Conservation (phyloP, 2,797 vertebrate species). For the Catamblyrhynchus diadema region DNA sequence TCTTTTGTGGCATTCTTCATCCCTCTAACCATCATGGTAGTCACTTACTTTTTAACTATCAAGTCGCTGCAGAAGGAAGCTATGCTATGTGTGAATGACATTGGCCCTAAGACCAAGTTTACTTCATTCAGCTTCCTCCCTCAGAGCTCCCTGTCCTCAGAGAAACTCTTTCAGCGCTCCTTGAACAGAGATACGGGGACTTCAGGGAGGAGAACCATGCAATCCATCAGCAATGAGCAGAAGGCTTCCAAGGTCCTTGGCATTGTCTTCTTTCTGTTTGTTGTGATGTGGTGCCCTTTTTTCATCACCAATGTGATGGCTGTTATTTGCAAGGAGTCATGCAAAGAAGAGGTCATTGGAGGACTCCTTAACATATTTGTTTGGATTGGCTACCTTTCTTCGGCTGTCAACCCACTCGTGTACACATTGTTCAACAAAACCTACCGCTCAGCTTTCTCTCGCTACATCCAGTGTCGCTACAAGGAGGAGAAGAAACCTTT, state of each 20-base stretch:
- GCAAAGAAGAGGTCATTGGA: conserved; percentile 79
- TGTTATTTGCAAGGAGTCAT: conserved; percentile 84
- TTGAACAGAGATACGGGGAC: conserved; percentile 78
- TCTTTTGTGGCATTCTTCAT: conserved; percentile 96
- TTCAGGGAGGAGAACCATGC: conserved; percentile 87
- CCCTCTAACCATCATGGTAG: conserved; percentile 93
- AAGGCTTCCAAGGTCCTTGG: conserved; percentile 97
- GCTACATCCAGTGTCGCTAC: conserved; percentile 90
- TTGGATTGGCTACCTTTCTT: conserved; percentile 96
- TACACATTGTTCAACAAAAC: conserved; percentile 96
- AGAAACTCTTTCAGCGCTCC: conserved; percentile 88
- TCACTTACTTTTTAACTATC: conserved; percentile 96
- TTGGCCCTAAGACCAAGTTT: conserved; percentile 85
- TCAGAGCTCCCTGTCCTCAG: conserved; percentile 87
- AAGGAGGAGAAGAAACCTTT: conserved; percentile 87
- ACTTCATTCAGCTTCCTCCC: conserved; percentile 87
- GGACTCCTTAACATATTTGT: conserved; percentile 92
- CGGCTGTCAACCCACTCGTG: conserved; percentile 92
- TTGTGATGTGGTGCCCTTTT: conserved; percentile 98
- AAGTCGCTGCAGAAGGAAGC: conserved; percentile 90
- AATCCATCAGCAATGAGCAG: conserved; percentile 95
- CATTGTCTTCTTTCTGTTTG: conserved; percentile 95
- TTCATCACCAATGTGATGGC: conserved; percentile 95
- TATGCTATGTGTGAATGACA: conserved; percentile 85
- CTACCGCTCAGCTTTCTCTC: conserved; percentile 88